Percentiles rank a stretch among this genome's conserved stretches.
phyloP scores from a whole-genome alignment of 2,888 invertebrate genomes.

The Nephrotoma guestfalica region DNA sequence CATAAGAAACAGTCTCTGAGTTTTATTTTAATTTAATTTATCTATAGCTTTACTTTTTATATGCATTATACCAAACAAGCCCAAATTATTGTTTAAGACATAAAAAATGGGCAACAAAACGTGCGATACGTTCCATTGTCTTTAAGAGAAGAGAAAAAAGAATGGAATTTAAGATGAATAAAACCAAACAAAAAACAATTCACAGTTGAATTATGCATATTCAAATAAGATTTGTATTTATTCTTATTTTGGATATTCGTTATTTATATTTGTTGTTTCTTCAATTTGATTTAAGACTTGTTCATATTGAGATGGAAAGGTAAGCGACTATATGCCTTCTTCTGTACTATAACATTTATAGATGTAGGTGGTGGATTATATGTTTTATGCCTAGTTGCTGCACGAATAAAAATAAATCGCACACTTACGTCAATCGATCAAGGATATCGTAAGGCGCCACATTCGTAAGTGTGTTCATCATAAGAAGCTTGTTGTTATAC shows the following conservation, averaged over 20 bases:
- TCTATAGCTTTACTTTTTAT: background rate
- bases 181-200: background rate
- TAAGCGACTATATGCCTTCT: background rate
- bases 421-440: background rate
- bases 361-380: background rate
- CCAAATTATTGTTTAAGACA: background rate
- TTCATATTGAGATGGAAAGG: background rate
- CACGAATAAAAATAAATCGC: background rate
- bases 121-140: background rate
- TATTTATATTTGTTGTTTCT: background rate
- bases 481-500: background rate
- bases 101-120: background rate
- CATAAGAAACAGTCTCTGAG: background rate
- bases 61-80: background rate
- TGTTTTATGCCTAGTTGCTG: background rate
- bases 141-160: background rate
- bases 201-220: conserved; percentile 4
- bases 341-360: background rate
- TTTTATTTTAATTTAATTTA: background rate
- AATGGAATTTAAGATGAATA: background rate
- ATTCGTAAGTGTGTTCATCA: background rate
- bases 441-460: background rate
- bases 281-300: background rate
- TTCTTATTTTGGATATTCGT: background rate
- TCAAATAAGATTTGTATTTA: background rate